phyloP scores from a whole-genome alignment of 2,113 vertebrate genomes.

The Heloderma charlesbogerti region DNA sequence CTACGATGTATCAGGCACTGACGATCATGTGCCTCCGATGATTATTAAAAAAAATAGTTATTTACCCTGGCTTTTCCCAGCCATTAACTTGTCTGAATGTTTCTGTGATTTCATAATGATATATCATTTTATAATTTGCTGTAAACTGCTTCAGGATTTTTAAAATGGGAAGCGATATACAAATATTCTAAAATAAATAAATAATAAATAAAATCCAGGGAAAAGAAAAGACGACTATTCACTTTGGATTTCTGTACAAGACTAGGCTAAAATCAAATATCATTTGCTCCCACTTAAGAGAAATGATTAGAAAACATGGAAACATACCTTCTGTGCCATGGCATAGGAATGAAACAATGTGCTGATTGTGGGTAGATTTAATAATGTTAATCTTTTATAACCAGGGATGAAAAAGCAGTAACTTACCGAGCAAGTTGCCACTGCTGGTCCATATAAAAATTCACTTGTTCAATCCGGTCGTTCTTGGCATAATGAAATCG shows the following conservation, averaged over 20 bases:
- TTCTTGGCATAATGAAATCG: conserved; percentile 91
- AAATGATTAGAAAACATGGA: not conserved
- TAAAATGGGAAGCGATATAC: no score
- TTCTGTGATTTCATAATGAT: no score
- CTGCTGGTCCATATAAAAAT: conserved; percentile 89
- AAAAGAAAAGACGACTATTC: not conserved
- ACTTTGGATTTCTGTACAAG: not conserved
- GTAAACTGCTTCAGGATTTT: no score
- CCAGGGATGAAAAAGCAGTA: not conserved
- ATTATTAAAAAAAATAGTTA: no score
- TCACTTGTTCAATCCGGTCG: conserved; percentile 87
- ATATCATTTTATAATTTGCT: no score
- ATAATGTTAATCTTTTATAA: not conserved
- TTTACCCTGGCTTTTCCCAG: no score
- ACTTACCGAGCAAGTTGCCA: conserved; percentile 95
- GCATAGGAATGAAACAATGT: not conserved
- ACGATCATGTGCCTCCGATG: no score
- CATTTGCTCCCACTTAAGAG: not conserved
- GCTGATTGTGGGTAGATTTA: not conserved
- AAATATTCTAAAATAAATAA: no score
- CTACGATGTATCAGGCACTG: no score
- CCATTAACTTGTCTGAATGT: no score
- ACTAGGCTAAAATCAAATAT: not conserved
- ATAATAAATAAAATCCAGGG: not conserved
- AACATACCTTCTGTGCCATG: not conserved